Conservation (phyloP, 2,888 invertebrate genomes). For the Disparrhopalites patrizii region DNA sequence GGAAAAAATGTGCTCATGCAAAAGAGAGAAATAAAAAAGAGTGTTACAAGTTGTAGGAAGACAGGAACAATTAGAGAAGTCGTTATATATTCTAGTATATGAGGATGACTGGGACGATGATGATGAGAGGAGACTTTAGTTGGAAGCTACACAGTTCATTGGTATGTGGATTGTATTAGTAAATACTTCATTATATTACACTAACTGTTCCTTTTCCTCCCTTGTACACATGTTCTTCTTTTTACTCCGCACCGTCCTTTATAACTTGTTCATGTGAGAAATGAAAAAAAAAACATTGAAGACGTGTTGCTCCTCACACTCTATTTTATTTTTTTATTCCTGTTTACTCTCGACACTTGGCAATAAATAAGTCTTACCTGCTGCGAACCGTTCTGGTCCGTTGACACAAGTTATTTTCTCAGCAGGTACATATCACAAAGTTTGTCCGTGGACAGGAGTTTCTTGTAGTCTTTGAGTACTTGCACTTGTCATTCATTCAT, state of each 20-base stretch:
- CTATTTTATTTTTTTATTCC: conserved; percentile 8
- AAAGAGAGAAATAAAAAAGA: background rate
- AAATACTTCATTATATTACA: background rate
- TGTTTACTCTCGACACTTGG: conserved; percentile 14
- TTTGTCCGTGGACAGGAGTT: no score
- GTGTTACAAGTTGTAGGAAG: background rate
- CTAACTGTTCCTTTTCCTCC: conserved; percentile 9
- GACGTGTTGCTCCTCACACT: no score
- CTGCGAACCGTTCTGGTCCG: conserved; percentile 20
- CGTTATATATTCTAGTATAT: background rate
- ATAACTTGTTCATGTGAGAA: background rate
- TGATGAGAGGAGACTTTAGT: background rate
- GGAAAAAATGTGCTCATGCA: no score
- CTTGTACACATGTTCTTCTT: background rate
- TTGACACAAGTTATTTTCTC: conserved; percentile 17
- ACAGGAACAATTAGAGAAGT: background rate
- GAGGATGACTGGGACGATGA: no score
- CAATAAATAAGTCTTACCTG: conserved; percentile 7
- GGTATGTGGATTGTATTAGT: background rate
- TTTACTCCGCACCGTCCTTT: background rate
- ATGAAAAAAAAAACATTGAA: background rate
- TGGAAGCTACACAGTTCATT: background rate
- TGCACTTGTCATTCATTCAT: conserved; percentile 19
- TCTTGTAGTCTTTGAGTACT: no score
- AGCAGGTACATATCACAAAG: no score